Evolutionary conservation across 2,888 invertebrate genomes (phyloP).

Genomic region (Andrena praecox): DNA sequence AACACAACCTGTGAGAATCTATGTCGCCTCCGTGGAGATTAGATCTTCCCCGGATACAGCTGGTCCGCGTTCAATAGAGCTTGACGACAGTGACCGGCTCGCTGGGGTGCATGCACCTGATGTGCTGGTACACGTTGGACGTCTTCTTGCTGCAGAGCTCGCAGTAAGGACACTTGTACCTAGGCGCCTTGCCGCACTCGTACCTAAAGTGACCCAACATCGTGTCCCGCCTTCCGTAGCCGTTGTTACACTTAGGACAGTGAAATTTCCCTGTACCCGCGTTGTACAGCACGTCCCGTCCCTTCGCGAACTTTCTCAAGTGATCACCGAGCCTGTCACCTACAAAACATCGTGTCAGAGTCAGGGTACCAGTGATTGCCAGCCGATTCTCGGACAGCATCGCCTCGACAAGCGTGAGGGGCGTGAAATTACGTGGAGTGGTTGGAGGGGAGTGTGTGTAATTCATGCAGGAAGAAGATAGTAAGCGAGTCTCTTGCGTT

Average conservation of each 20-base stretch:
- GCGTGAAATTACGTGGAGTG: neutral
- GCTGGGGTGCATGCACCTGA: constrained; percentile 79
- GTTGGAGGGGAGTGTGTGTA: neutral
- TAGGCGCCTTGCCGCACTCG: constrained; percentile 83
- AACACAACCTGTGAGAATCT: no score
- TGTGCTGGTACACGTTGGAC: constrained; percentile 81
- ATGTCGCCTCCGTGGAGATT: neutral
- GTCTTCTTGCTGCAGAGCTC: constrained; percentile 79
- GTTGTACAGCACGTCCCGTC: constrained; percentile 74
- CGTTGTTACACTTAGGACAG: constrained; percentile 83
- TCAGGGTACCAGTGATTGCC: constrained; percentile 52
- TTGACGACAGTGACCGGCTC: constrained; percentile 78
- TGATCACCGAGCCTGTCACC: constrained; percentile 69
- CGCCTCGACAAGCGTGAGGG: constrained; percentile 12
- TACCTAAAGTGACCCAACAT: constrained; percentile 83
- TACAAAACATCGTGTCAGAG: constrained; percentile 75
- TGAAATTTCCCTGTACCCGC: constrained; percentile 80
- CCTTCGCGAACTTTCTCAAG: constrained; percentile 70
- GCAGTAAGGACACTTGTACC: constrained; percentile 83
- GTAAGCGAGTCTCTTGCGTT: neutral
- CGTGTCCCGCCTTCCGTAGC: constrained; percentile 82
- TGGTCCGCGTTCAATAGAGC: constrained; percentile 73
- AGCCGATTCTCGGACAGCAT: neutral
- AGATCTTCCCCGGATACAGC: neutral
- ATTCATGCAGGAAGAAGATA: constrained; percentile 32